Conservation (phyloP, 1,140 invertebrate species). For the Drosophila hydei region DNA sequence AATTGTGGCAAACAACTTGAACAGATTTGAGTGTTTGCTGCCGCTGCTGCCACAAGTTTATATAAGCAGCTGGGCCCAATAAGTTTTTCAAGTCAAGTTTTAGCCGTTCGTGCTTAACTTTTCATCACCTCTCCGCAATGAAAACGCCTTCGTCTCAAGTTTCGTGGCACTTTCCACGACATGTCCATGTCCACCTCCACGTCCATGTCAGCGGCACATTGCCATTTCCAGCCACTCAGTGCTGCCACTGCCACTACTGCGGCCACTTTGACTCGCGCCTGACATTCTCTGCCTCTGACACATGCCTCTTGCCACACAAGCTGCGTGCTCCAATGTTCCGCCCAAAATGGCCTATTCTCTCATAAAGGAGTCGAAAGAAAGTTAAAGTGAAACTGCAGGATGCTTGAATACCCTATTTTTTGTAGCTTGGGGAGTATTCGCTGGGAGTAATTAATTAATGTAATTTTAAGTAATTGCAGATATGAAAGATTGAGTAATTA, state of each 20-base stretch:
- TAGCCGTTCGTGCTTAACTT: constrained; percentile 41
- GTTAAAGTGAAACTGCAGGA: neutral
- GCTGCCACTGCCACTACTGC: neutral
- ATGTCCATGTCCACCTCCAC: constrained; percentile 3
- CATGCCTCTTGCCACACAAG: neutral
- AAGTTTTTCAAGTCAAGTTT: constrained; percentile 53
- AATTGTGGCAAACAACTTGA: constrained; percentile 76
- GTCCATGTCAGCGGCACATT: constrained; percentile 18
- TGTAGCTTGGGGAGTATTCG: neutral
- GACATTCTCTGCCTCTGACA: neutral
- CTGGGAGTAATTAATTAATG: neutral
- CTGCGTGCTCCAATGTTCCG: constrained; percentile 19
- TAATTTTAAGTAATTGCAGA: neutral
- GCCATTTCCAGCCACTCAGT: neutral
- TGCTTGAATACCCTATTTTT: constrained; percentile 14
- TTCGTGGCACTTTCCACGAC: constrained; percentile 30
- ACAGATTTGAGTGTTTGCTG: constrained; percentile 65
- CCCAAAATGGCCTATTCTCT: constrained; percentile 17
- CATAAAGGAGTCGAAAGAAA: neutral
- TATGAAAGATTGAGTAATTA: neutral
- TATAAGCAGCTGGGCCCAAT: constrained; percentile 42
- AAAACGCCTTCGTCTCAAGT: constrained; percentile 43
- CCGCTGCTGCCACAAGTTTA: constrained; percentile 45
- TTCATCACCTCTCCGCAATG: constrained; percentile 54
- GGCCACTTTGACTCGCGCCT: neutral